Evolutionary conservation across 2,888 invertebrate species (phyloP), one percentile per base, ranked within the genome.

Genomic region (Esperia sulphurella): DNA sequence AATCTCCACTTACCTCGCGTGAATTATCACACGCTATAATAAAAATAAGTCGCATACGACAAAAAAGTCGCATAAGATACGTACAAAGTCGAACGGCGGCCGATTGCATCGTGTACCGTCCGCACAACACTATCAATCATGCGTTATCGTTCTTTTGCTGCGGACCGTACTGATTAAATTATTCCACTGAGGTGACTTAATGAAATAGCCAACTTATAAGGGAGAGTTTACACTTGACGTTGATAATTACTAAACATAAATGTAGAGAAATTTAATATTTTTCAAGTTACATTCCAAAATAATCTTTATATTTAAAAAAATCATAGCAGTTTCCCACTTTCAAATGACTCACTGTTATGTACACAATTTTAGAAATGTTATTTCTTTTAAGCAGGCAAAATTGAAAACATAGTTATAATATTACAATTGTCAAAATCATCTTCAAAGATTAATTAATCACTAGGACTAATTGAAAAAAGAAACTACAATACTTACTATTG

Each of bases 81-180:
- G 37, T 29, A 39, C 38, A 35, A 29, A 38, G 28, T 28, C 38
- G 37, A 43, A 7, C 31, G 38, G 56, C 63, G 61, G 65, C 60
- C 68, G 77, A 77, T 78, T 66, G 73, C 72, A 77, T 73, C 75
- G 58, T 61, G 58, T 52, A 53, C 55, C 55, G 58, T 65, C 68
- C 57, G 46, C 72, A 66, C 69, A 64, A 60, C 75, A 70, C 79
- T 78, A 89, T 89, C 87, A 82, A 87, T 88, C 88, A 88, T 83
- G 67, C 61, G 70, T 82, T 85, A 87, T 88, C 87, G 75, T 84
- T 72, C 75, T 83, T 83, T 82, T 82, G 81, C 82, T 82, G 81
- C 81, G 66, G 72, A 74, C 75, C 62, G 71, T 76, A 79, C 80
- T 85, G 87, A 87, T 87, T 87, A 87, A 86, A 87, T 85, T 86